These are phyloP conservation scores for Drosophila sp. DNA, from an alignment of 1,140 invertebrate genomes.

Conservation along the genomic window DNA sequence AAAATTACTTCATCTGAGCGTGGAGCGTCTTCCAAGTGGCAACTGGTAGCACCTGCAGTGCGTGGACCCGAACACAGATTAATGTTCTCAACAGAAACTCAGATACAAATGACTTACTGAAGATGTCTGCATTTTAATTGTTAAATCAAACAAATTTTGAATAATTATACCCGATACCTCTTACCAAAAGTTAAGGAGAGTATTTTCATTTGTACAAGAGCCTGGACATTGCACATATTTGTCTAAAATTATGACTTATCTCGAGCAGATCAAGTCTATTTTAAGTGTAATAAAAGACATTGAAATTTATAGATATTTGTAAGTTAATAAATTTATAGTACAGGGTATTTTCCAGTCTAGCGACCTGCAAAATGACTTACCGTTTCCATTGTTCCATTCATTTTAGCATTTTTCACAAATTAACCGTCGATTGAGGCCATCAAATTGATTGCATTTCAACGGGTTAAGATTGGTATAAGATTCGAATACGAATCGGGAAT, in stretches of 20 bases:
- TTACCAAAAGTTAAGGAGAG: too few relatives aligned
- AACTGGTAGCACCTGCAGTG: constrained; percentile 35
- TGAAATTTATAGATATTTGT: too few relatives aligned
- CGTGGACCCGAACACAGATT: constrained; percentile 3
- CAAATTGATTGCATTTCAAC: constrained; percentile 74
- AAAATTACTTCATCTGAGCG: constrained; percentile 63
- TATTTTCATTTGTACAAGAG: too few relatives aligned
- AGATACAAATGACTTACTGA: constrained; percentile 27
- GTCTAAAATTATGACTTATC: too few relatives aligned
- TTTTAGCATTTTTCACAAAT: constrained; percentile 69
- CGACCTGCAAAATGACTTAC: background rate
- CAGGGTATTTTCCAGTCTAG: constrained; percentile 1
- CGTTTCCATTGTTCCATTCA: constrained; percentile 26
- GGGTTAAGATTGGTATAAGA: constrained; percentile 19
- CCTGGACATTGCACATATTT: background rate
- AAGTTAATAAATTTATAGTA: background rate
- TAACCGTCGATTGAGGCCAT: constrained; percentile 80
- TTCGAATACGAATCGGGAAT: background rate
- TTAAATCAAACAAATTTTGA: constrained; percentile 49
- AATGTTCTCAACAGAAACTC: constrained; percentile 8
- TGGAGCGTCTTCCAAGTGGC: constrained; percentile 16
- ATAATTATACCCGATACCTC: constrained; percentile 22
- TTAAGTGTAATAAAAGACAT: too few relatives aligned
- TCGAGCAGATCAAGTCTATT: too few relatives aligned
- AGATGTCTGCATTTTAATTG: constrained; percentile 46